Conservation (phyloP, 2,888 invertebrate genomes). For the Conops quadrifasciatus region DNA sequence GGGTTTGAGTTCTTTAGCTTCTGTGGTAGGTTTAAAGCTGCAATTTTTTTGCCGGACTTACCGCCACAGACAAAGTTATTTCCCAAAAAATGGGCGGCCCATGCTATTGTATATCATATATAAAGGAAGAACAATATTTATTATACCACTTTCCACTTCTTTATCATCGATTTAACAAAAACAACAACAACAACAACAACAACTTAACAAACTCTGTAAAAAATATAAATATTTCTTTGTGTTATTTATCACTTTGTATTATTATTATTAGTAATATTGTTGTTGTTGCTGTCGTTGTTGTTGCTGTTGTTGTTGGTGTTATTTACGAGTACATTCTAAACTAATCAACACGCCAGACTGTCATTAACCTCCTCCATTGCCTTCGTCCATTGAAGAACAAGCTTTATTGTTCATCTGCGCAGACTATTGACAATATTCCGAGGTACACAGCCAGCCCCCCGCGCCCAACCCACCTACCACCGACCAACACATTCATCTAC, state of each 20-base stretch:
- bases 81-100: too few relatives aligned
- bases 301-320: background rate
- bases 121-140: too few relatives aligned
- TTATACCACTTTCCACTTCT: too few relatives aligned
- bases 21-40: too few relatives aligned
- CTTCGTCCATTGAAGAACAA: background rate
- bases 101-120: too few relatives aligned
- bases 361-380: constrained; percentile 33
- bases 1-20: too few relatives aligned
- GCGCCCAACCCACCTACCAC: background rate
- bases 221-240: too few relatives aligned
- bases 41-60: too few relatives aligned
- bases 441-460: background rate
- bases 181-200: constrained; percentile 9
- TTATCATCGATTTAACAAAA: constrained; percentile 15
- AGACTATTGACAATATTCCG: background rate
- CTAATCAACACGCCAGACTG: constrained; percentile 40
- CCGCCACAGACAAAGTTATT: too few relatives aligned
- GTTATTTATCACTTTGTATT: too few relatives aligned
- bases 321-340: constrained; percentile 17
- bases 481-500: background rate
- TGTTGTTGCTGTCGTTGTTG: constrained; percentile 11
- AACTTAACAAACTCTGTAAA: too few relatives aligned
- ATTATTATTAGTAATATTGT: background rate
- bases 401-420: background rate